A percentile compares a stretch with the other conserved stretches of the same genome.
Conservation (phyloP, 2,888 invertebrate genomes). For the Trichogramma evanescens region DNA sequence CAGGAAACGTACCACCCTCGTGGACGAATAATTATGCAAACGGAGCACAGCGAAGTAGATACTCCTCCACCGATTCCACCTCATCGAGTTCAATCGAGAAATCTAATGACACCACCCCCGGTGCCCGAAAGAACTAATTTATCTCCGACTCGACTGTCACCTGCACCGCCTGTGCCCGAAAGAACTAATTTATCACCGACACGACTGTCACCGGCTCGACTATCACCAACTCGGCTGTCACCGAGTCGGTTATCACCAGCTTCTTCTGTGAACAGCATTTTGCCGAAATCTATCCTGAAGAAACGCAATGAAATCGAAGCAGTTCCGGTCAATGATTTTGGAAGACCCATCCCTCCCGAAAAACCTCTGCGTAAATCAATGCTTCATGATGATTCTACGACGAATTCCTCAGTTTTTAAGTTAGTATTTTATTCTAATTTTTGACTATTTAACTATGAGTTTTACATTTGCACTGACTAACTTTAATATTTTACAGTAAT, state of each 20-base stretch:
- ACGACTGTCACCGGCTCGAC: constrained; percentile 1
- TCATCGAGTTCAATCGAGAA: constrained; percentile 18
- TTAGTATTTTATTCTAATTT: background rate
- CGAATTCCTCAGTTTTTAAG: constrained; percentile 3
- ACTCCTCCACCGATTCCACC: constrained; percentile 23
- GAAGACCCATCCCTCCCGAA: constrained; percentile 40
- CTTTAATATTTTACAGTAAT: background rate
- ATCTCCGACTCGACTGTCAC: background rate
- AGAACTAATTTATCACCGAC: constrained; percentile 14
- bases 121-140: constrained; percentile 15
- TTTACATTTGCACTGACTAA: background rate
- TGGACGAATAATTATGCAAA: constrained; percentile 31
- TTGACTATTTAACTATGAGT: background rate
- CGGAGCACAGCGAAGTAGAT: constrained; percentile 24
- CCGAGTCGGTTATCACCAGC: constrained; percentile 8
- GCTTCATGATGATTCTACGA: constrained; percentile 1
- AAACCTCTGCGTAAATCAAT: constrained; percentile 33
- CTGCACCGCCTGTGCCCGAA: constrained; percentile 18
- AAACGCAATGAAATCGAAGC: constrained; percentile 45
- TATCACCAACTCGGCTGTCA: background rate
- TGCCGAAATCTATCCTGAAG: constrained; percentile 73
- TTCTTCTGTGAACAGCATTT: constrained; percentile 2
- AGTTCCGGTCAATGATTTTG: constrained; percentile 35
- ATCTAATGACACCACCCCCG: constrained; percentile 16
- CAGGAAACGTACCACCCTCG: constrained; percentile 42